Evolutionary conservation across 35 echinoderm and acorn worm species (phyloP), one percentile per base, ranked within the genome.

Genomic region (Chiridota heheva): DNA sequence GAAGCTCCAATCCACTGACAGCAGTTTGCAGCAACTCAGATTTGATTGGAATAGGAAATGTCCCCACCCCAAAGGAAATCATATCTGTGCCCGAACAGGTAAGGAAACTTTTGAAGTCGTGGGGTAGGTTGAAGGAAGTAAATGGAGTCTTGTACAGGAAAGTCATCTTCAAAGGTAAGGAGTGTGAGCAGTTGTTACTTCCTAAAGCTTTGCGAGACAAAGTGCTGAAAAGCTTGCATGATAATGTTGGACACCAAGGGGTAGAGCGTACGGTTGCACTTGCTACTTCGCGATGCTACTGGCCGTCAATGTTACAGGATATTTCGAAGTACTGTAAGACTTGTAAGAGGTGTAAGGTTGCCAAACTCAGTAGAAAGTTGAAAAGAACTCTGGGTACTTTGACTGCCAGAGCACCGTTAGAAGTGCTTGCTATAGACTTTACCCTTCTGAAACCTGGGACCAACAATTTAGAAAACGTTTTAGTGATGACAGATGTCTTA

Each of bases 401-500:
- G 2, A 44, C 31, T 42, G 90, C 84, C 18, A 85, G 56, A 17
- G 69, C 28, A n/a, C 89, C 75, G 2, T 46, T 86, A 16, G 82
- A 91, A 20, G 44, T 91, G 4, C 46, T 91, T 1, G 82, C 89
- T 7, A 72, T 91, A 37, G 89, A 91, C 33, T 91, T 70, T 56
- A 92, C 76, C 0, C 36, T 87, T 0, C 65, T 92, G 28, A 84
- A 92, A 15, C 60, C 17, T 27, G 42, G 65, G 5, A 58, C 64
- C 40, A 81, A 60, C 82, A 67, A 78, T 1, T 42, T 49, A 7
- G 85, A 93, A 42, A 93, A 93, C 73, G 81, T 93, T 0, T 57
- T 93, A 10, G 77, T 92, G 5, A 28, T 92, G 8, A 93, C 90
- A 0, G 90, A 93, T 59, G 70, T 88, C 6, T 81, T 91, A 86